Evolutionary conservation across 1,140 invertebrate species (phyloP), one percentile per base, ranked within the genome.

Genomic region (Lysiphlebus fabarum): DNA sequence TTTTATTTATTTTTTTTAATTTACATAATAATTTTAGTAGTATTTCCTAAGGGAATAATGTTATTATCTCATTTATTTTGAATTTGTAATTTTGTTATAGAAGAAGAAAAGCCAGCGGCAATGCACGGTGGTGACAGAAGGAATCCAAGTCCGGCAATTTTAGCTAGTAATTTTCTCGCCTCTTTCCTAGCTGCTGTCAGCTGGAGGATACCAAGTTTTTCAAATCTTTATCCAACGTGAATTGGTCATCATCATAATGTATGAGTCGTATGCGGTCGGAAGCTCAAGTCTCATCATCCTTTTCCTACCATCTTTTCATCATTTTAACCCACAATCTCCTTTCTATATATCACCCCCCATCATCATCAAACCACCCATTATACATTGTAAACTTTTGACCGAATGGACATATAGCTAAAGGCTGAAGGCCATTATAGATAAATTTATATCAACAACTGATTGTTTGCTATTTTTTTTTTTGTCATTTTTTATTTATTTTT

Each of bases 91-190:
- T 65, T 72, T 17, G 37, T 69, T 72, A 36, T 68, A 76, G 73
- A 75, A 65, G 78, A 79, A 53, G 79, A 81, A 65, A 80, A 82
- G 66, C 79, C 81, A 7, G 81, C 80, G 51, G 81, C 81, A 38
- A 82, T 82, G 80, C 80, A 82, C 69, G 79, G 81, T 6, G 79
- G 81, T 34, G 74, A 81, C 70, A 73, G 75, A 58, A 69, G 76
- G 58, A 79, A 78, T 66, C 65, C 74, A 56, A 72, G 76, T 56
- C 73, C 75, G 33, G 71, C 73, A 64, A 77, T 78, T 72, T 69
- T 74, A 62, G 72, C 74, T 56, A 79, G 73, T 62, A 79, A 78
- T 70, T 78, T 77, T 69, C 74, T 79, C 50, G 71, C 74, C 54
- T 75, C 69, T 56, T 65, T 79, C 42, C 59, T 78, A 61, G 69